Evolutionary conservation across 2,888 invertebrate species (phyloP), one percentile per base, ranked within the genome.

Genomic region (Lycophotia porphyrea): DNA sequence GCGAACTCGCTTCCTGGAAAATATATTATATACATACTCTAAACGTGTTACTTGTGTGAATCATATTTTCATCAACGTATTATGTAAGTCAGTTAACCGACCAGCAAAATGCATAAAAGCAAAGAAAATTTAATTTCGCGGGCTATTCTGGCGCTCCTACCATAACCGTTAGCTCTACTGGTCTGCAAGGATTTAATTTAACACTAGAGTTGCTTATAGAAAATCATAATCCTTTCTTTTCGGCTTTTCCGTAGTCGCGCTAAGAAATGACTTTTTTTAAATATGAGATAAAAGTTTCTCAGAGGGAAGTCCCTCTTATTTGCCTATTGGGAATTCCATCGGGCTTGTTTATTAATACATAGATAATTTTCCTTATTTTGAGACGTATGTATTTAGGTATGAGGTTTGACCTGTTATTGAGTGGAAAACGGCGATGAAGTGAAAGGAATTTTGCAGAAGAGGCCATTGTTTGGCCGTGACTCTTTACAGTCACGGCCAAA

Each of bases 1-100:
- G 39, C 78, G 84, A 21, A 85, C 64, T 15, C 0, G 0, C 1
- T 0, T 39, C 31, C 78, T 79, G 42, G 9, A 24, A 78, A 69
- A 69, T 47, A n/a, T n/a, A n/a, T n/a, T n/a, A n/a, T n/a, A n/a
- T n/a, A n/a, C n/a, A n/a, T n/a, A n/a, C n/a, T n/a, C n/a, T n/a
- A n/a, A n/a, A n/a, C n/a, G n/a, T n/a, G n/a, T n/a, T n/a, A n/a
- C n/a, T n/a, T n/a, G n/a, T n/a, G n/a, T n/a, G n/a, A n/a, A n/a
- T n/a, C n/a, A n/a, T n/a, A n/a, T n/a, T n/a, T n/a, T n/a, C n/a
- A n/a, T n/a, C n/a, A n/a, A n/a, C n/a, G n/a, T n/a, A n/a, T n/a
- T n/a, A n/a, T n/a, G n/a, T n/a, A n/a, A n/a, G n/a, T n/a, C n/a
- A n/a, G n/a, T n/a, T n/a, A n/a, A n/a, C n/a, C n/a, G n/a, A n/a